Base-by-base conservation (phyloP, 2,888 invertebrate genomes). In the Heliconius ismenius region DNA sequence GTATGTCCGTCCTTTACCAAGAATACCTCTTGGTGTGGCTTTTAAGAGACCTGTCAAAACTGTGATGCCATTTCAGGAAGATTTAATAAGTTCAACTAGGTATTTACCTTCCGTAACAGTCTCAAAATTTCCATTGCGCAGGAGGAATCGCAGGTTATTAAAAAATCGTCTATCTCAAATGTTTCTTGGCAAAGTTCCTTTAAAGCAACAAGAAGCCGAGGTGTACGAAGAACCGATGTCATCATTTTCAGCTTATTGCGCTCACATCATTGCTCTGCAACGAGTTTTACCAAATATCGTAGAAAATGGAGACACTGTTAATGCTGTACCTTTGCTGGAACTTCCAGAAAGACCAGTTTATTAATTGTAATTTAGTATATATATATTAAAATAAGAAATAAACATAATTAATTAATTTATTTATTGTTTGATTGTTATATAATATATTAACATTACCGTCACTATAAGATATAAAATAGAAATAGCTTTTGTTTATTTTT, bases 181-280 rank as follows among this genome's bases (percentile, higher is more conserved):
- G 36, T 11, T 75, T n/a, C 10, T 73, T 28, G 63, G 54, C 68
- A 73, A 75, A 62, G 24, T 73, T 32, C 49, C 26, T 43, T 26
- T 64, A 32, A 62, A 49, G 26, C 28, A 73, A 54, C 28, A 78
- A 54, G 67, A 49, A 13, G 60, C 36, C 3, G 43, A 15, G n/a
- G 15, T 70, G 36, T 18, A 73, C 18, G 67, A 73, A 21, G 73
- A 76, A 39, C 70, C 70, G 15, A 15, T 36, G n/a, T 65, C 77
- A 11, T 74, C 77, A 7, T 77, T 74, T 70, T 72, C 77, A 15
- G 77, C 77, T 32, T 74, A 68, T 73, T 78, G 73, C 28, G 78
- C 73, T 13, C 75, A 78, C 24, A 68, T 75, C 36, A 78, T 78
- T 75, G 75, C 68, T 10, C 54, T 78, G 43, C 68, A 77, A 77